Evolutionary conservation across 1,140 invertebrate species (phyloP).

Genomic region (Hestina assimilis): DNA sequence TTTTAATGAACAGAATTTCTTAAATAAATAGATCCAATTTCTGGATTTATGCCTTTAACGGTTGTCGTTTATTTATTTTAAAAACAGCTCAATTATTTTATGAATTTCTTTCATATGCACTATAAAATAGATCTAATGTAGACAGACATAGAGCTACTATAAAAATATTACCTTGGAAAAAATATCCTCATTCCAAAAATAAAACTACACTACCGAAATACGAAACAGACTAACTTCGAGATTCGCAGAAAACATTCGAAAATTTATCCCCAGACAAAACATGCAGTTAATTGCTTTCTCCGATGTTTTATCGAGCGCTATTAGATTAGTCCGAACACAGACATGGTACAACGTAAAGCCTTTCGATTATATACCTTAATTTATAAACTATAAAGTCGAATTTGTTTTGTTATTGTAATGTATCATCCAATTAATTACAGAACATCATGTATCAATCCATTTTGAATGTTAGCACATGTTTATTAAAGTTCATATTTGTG

Average conservation of each 20-base stretch:
- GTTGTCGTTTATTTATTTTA: background rate
- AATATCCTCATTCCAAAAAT: background rate
- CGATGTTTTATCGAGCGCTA: slow-evolving; percentile 14
- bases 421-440: slow-evolving; percentile 1
- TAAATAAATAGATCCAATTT: background rate
- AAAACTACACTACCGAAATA: background rate
- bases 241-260: slow-evolving; percentile 8
- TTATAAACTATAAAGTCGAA: background rate
- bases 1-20: no score
- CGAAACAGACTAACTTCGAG: background rate
- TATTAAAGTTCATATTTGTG: no score
- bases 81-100: background rate
- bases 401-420: background rate
- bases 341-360: background rate
- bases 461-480: no score
- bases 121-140: no score
- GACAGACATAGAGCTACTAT: no score
- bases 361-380: background rate
- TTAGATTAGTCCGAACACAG: slow-evolving; percentile 16
- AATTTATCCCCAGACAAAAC: slow-evolving; percentile 18
- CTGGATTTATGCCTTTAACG: background rate
- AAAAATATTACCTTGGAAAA: no score
- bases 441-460: no score
- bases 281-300: slow-evolving; percentile 21
- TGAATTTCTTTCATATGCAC: no score